Conservation (phyloP, 2,113 vertebrate genomes). For the Dicentrarchus labrax region DNA sequence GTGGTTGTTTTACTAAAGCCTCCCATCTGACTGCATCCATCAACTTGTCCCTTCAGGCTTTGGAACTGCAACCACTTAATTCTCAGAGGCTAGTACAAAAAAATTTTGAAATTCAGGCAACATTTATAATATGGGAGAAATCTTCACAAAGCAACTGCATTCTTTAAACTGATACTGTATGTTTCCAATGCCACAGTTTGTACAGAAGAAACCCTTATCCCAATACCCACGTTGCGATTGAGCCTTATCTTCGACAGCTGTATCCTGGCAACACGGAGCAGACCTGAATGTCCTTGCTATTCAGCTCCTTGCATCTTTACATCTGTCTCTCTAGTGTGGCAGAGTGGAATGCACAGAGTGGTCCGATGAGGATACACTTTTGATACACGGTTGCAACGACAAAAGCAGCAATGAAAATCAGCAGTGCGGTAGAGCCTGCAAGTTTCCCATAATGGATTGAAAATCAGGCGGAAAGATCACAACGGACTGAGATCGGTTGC, state of each 20-base stretch:
- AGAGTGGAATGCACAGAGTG: slow-evolving; percentile 61
- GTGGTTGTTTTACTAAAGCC: slow-evolving; percentile 47
- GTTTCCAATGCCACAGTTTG: slow-evolving; percentile 53
- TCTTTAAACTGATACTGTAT: slow-evolving; percentile 41
- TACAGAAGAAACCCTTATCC: slow-evolving; percentile 59
- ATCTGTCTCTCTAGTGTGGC: slow-evolving; percentile 69
- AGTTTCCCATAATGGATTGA: slow-evolving; percentile 3
- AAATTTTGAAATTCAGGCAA: not conserved
- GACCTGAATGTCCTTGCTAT: slow-evolving; percentile 76
- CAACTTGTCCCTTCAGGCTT: slow-evolving; percentile 36
- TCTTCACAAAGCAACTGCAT: slow-evolving; percentile 32
- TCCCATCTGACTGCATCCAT: slow-evolving; percentile 40
- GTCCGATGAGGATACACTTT: slow-evolving; percentile 73
- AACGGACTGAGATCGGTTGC: not conserved
- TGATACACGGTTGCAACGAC: slow-evolving; percentile 56
- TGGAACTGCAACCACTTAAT: slow-evolving; percentile 7
- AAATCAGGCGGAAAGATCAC: not conserved
- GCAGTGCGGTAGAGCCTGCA: slow-evolving; percentile 1
- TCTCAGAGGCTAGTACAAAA: not conserved
- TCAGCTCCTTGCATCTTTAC: slow-evolving; percentile 77
- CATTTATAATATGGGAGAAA: not conserved
- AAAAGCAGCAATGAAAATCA: slow-evolving; percentile 52
- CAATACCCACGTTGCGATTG: slow-evolving; percentile 52
- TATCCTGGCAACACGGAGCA: slow-evolving; percentile 83
- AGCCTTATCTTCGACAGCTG: slow-evolving; percentile 71